Evolutionary conservation across 2,797 vertebrate species (phyloP), one percentile per base, ranked within the genome.

Genomic region (Loris lydekkerianus): DNA sequence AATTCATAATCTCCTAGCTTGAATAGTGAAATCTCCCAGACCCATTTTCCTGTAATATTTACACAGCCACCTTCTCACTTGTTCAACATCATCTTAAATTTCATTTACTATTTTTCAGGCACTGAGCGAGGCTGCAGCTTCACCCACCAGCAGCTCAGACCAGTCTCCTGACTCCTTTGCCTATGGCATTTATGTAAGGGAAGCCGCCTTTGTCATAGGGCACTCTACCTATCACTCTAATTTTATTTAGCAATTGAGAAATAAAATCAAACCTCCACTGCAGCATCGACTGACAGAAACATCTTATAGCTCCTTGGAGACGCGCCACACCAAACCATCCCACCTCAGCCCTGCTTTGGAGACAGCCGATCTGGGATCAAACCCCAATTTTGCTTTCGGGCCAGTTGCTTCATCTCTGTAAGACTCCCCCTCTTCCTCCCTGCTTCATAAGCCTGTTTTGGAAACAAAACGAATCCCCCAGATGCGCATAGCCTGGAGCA

Each of bases 121-220:
- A 17, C 63, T 10, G 81, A 18, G 10, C 18, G 34, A 13, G 85
- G 81, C 34, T 31, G 63, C 15, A 10, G 17, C 72, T 34, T 61
- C 20, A 1, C 3, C 3, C 20, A 11, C n/a, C 0, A 0, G 20
- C 25, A 13, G 18, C n/a, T 8, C 7, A n/a, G 58, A 49, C 31
- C 13, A 5, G 43, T 17, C 65, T 21, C 40, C 53, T 4, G 2
- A 27, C 25, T 58, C n/a, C n/a, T 31, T 18, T n/a, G 8, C 4
- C 34, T 21, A 21, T 5, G 10, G 21, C 43, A 21, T 3, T 7
- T 73, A 27, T 20, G 5, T 40, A 29, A 43, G 0, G 3, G 20
- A 31, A 61, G 9, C 80, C 20, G n/a, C 75, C 29, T 72, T 40
- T 27, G 49, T 73, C 65, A 21, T 58, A 43, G 3, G 21, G 31